These are phyloP conservation scores for Karalla daura DNA, from an alignment of 2,797 vertebrate species.

Conservation along the genomic window DNA sequence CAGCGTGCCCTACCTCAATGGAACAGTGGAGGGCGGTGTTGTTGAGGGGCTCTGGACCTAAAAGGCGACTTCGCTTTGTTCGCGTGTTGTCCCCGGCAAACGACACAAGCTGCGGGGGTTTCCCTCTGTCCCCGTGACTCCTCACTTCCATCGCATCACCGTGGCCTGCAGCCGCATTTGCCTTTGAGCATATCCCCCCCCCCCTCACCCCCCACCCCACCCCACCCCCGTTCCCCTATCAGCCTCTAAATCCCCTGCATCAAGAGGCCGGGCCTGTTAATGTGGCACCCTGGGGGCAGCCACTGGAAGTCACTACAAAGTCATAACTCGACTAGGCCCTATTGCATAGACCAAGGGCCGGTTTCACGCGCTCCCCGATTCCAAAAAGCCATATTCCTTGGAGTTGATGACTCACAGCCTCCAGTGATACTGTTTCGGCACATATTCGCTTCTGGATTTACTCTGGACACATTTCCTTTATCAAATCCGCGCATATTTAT, in stretches of 20 bases:
- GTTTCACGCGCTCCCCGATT: no score
- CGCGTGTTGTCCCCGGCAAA: no score
- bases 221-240: slow-evolving; percentile 20
- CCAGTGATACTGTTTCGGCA: no score
- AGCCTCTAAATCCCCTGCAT: slow-evolving; percentile 33
- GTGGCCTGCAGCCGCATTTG: slow-evolving; percentile 48
- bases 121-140: slow-evolving; percentile 18
- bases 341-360: neutral
- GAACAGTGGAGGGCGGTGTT: no score
- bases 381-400: neutral
- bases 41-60: no score
- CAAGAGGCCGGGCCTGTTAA: slow-evolving; percentile 49
- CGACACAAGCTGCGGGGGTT: neutral
- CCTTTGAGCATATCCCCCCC: slow-evolving; percentile 45
- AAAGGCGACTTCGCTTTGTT: no score
- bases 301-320: slow-evolving; percentile 64
- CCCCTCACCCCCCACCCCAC: slow-evolving; percentile 16
- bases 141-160: neutral
- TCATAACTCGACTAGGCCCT: slow-evolving; percentile 59
- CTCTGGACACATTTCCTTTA: neutral
- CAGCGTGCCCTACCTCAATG: no score
- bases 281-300: slow-evolving; percentile 48
- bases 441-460: neutral
- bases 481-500: neutral
- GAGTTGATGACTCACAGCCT: no score